phyloP scores from a whole-genome alignment of 2,797 vertebrate species.

The Phaenicophaeus curvirostris region DNA sequence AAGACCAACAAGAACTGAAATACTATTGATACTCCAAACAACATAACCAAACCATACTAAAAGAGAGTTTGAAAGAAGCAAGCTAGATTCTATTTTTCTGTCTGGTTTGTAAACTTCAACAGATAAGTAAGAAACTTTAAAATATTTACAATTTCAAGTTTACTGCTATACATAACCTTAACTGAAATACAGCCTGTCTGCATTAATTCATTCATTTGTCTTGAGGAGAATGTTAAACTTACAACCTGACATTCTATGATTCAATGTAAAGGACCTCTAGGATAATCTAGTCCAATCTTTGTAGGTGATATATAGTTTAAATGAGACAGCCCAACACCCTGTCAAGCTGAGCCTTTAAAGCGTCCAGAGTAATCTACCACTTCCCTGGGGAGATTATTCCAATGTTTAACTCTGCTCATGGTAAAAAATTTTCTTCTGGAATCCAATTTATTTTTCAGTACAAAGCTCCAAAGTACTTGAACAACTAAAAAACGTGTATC shows the following conservation, averaged over 20 bases:
- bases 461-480: neutral
- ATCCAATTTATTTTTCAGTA: neutral
- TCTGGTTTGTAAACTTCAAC: neutral
- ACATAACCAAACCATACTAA: neutral
- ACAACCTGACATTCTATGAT: too few relatives aligned
- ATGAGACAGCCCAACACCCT: too few relatives aligned
- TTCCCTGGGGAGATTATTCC: too few relatives aligned
- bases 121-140: neutral
- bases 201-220: neutral
- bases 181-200: neutral
- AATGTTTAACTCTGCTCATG: too few relatives aligned
- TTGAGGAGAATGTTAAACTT: neutral
- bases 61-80: neutral
- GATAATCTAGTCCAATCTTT: too few relatives aligned
- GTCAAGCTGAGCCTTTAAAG: too few relatives aligned
- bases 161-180: neutral
- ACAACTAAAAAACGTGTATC: neutral
- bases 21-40: neutral
- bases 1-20: neutral
- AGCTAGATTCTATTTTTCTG: neutral
- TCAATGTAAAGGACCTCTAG: too few relatives aligned
- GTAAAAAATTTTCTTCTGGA: too few relatives aligned
- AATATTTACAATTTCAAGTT: neutral
- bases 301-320: too few relatives aligned
- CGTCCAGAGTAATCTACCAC: too few relatives aligned